Base-by-base conservation (phyloP, 2,888 invertebrate genomes). In the Ariolimax columbianus region DNA sequence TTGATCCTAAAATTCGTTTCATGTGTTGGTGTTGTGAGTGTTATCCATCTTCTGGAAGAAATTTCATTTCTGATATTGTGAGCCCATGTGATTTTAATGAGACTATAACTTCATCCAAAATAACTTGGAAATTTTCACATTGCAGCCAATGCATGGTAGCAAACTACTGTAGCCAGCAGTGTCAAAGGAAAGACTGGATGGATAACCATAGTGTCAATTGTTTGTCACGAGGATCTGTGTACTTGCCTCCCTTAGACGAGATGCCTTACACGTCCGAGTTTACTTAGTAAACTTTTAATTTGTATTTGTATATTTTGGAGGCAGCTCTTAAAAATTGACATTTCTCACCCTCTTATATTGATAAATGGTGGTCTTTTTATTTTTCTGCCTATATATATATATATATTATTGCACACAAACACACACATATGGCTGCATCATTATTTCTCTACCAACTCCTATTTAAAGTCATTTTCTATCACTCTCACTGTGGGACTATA, bases 71-170 rank as follows among this genome's bases (percentile, higher is more conserved):
- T 33, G 77, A 85, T 40, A 59, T 84, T 59, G 30, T 59, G 43
- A 17, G n/a, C 17, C 51, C 14, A n/a, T 26, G 14, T 40, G 40
- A 47, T 23, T 14, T 40, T 68, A 51, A 43, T 19, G 77, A 47
- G 55, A 55, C 43, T 30, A n/a, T 33, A 23, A 14, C 33, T 26
- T 47, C 59, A 23, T 77, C 66, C 9, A 66, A 47, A 47, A 38
- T 23, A 36, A 70, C 68, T 9, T 84, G 84, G 84, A 77, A 43
- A 40, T 84, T 84, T 79, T 43, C 26, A 30, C 72, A 79, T 23
- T 84, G 84, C 30, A 43, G 55, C 19, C 30, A 38, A 11, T 84
- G 84, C 33, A 84, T 79, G 79, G 79, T 84, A 26, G 84, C 84
- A 51, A 79, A 59, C 36, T 84, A 79, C 40, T 84, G 84, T 43